Evolutionary conservation across 1,140 invertebrate species (phyloP).

Genomic region (Papilio helenus): DNA sequence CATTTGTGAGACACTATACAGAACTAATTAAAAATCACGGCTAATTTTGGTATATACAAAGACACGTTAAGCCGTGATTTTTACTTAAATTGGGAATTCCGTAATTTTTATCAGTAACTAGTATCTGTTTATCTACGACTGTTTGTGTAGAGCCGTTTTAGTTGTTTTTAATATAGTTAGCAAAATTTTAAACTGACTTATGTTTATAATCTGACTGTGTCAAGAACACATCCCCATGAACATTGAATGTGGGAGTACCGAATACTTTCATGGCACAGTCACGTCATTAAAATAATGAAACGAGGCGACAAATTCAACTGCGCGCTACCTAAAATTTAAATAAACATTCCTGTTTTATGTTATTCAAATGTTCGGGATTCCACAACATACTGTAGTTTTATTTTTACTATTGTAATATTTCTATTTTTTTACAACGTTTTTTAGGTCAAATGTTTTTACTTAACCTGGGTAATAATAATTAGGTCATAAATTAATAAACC

Average conservation of each 20-base stretch:
- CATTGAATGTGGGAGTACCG: neutral
- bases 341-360: neutral
- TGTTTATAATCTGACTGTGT: neutral
- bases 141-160: too few relatives aligned
- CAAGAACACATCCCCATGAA: neutral
- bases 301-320: conserved; percentile 10
- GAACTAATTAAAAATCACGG: too few relatives aligned
- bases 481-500: too few relatives aligned
- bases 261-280: neutral
- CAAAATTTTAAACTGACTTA: neutral
- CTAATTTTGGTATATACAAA: too few relatives aligned
- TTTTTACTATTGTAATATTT: neutral
- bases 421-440: neutral
- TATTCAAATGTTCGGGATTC: neutral
- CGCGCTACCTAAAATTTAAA: neutral
- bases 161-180: too few relatives aligned
- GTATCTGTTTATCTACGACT: too few relatives aligned
- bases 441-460: neutral
- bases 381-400: neutral
- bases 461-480: too few relatives aligned
- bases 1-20: too few relatives aligned
- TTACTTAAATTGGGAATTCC: too few relatives aligned
- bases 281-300: conserved; percentile 25
- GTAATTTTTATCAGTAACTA: too few relatives aligned
- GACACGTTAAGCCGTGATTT: too few relatives aligned